Evolutionary conservation across 2,797 vertebrate species (phyloP).

Genomic region (Myotis findleyi): DNA sequence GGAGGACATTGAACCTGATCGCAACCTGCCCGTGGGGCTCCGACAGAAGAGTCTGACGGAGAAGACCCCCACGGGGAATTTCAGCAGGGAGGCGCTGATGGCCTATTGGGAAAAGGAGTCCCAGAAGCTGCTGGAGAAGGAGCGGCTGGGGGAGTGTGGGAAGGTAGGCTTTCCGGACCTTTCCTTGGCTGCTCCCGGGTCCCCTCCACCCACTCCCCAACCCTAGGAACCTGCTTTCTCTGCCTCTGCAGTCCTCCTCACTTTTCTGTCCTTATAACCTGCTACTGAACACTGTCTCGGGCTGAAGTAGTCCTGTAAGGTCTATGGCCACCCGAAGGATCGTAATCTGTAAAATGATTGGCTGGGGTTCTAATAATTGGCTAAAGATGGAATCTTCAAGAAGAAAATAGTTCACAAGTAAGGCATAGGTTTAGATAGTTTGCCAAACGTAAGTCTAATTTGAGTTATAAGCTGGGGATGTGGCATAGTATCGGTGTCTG

Average conservation of each 20-base stretch:
- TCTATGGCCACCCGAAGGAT: not conserved
- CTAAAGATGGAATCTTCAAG: conserved; percentile 10
- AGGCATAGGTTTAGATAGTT: conserved; percentile 19
- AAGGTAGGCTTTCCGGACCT: conserved; percentile 84
- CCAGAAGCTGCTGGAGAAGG: conserved; percentile 93
- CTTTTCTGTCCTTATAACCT: not conserved
- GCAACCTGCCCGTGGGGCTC: conserved; percentile 94
- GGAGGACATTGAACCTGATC: conserved; percentile 94
- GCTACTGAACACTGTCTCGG: not conserved
- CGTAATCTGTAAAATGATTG: not conserved
- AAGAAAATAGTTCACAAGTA: not conserved
- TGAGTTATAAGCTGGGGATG: not conserved
- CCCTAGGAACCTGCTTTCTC: not conserved
- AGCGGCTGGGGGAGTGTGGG: conserved; percentile 88
- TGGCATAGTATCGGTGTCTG: not conserved
- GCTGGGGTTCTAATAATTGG: not conserved
- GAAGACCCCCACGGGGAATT: conserved; percentile 95
- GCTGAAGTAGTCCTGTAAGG: not conserved
- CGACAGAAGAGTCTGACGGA: conserved; percentile 96
- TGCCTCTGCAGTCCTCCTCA: not conserved
- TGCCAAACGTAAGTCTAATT: not conserved
- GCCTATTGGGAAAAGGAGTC: conserved; percentile 98
- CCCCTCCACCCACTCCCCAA: not conserved
- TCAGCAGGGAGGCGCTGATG: conserved; percentile 95
- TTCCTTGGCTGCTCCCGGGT: not conserved